phyloP scores from a whole-genome alignment of 2,888 invertebrate species.

The Trissoscelio sp. region DNA sequence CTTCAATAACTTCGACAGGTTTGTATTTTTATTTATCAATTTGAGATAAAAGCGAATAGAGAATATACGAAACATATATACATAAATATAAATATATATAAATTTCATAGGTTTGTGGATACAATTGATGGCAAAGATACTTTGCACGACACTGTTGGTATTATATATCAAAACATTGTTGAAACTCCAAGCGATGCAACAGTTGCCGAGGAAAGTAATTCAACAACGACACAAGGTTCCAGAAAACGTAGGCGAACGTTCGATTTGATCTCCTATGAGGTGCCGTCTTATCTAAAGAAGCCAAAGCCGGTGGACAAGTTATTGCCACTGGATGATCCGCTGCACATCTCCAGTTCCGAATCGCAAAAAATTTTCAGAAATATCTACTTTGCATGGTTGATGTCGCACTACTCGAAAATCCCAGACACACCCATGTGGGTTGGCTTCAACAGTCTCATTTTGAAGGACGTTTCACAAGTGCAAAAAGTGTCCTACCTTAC shows the following conservation, averaged over 20 bases:
- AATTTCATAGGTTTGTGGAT: conserved; percentile 41
- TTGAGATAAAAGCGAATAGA: no score
- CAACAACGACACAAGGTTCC: not conserved
- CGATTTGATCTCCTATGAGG: conserved; percentile 27
- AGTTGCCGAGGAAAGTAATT: conserved; percentile 1
- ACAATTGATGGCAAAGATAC: conserved; percentile 41
- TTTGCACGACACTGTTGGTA: no score
- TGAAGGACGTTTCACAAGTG: conserved; percentile 63
- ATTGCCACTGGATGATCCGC: conserved; percentile 26
- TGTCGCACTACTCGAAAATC: conserved; percentile 71
- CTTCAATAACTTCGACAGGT: conserved; percentile 53
- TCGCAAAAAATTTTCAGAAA: conserved; percentile 17
- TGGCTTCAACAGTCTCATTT: conserved; percentile 73
- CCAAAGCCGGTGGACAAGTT: conserved; percentile 44
- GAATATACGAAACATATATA: no score
- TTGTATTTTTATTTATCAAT: conserved; percentile 15
- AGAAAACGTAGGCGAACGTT: conserved; percentile 65
- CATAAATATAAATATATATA: no score
- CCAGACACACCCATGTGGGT: conserved; percentile 77
- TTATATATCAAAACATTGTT: conserved; percentile 31
- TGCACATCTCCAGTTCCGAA: conserved; percentile 3
- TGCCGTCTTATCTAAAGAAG: conserved; percentile 46
- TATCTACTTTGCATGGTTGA: conserved; percentile 67
- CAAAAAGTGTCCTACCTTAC: conserved; percentile 75
- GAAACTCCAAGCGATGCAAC: not conserved